Base-by-base conservation (phyloP, 2,888 invertebrate species). In the Girardia tigrina region DNA sequence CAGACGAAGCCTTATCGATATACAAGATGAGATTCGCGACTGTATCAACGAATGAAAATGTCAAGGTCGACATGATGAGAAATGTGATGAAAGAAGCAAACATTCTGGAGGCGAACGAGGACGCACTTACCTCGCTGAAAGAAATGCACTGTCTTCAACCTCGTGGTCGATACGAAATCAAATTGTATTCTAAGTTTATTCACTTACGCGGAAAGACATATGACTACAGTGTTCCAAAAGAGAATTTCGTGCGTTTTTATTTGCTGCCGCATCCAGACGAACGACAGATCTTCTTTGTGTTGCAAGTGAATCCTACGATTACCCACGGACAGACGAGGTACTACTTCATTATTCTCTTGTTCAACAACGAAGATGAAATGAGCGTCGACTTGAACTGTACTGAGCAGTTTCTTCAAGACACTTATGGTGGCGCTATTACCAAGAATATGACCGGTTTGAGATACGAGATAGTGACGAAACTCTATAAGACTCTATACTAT, bases 311-410 rank as follows among this genome's bases (percentile, higher is more conserved):
- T 87, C 98, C 98, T 0, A 98, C 98, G 0, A 97, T 99, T 80
- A 97, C 98, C 82, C 98, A 98, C 84, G 98, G 98, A 72, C 97
- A 98, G 86, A 99, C 98, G 0, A 88, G 98, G 78, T 98, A 98
- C 83, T 95, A 94, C 81, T 98, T 92, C 83, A 86, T 98, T 77
- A 95, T 97, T 14, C 86, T 97, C 76, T 86, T 95, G 70, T 99
- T 98, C 84, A 90, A 90, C 71, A 91, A 91, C 81, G 97, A 98
- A 80, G 95, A 97, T 76, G 92, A 94, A 82, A 90, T 90, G 0
- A 89, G 90, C 14, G 87, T 95, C 79, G 94, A 95, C 84, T 85
- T 97, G 78, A 92, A 92, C 0, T 89, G 94, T 79, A 88, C 91
- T 28, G 94, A 95, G 90, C 90, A 92, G 79, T 97, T 97, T 82